These are phyloP conservation scores for Anastrepha obliqua DNA, from an alignment of 1,140 invertebrate genomes.

Conservation along the genomic window DNA sequence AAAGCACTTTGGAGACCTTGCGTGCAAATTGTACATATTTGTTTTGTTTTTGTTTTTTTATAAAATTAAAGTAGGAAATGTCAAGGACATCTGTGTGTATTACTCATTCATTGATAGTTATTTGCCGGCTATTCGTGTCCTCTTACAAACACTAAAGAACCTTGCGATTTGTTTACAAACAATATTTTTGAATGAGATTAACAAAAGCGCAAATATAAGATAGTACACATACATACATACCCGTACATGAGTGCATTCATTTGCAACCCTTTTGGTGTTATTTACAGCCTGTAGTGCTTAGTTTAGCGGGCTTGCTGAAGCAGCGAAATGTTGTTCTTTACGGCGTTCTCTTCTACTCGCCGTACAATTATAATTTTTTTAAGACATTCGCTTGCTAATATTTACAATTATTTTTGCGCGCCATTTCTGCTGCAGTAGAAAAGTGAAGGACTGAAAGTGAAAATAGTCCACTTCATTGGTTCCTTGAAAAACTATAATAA, in stretches of 20 bases:
- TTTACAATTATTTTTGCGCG: neutral
- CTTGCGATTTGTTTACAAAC: neutral
- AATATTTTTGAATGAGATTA: neutral
- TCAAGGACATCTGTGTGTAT: conserved; percentile 12
- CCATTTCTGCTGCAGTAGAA: neutral
- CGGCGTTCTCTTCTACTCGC: neutral
- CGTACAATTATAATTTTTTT: too few relatives aligned
- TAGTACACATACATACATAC: neutral
- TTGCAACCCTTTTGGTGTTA: neutral
- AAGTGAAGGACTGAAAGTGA: conserved; percentile 4
- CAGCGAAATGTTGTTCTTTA: neutral
- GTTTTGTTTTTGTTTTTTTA: neutral
- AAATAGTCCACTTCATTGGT: neutral
- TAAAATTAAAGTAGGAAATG: neutral
- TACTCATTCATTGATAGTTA: neutral
- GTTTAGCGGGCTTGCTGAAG: neutral
- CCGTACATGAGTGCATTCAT: too few relatives aligned
- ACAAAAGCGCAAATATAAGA: neutral
- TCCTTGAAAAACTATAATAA: neutral
- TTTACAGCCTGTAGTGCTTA: neutral
- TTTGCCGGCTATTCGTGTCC: neutral
- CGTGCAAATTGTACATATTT: neutral
- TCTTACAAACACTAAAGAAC: neutral
- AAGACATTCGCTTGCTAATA: neutral
- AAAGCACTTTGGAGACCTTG: neutral